A percentile compares a stretch with the other conserved stretches of the same genome.
Conservation (phyloP, 1,140 invertebrate genomes). For the Drosophila pandora region DNA sequence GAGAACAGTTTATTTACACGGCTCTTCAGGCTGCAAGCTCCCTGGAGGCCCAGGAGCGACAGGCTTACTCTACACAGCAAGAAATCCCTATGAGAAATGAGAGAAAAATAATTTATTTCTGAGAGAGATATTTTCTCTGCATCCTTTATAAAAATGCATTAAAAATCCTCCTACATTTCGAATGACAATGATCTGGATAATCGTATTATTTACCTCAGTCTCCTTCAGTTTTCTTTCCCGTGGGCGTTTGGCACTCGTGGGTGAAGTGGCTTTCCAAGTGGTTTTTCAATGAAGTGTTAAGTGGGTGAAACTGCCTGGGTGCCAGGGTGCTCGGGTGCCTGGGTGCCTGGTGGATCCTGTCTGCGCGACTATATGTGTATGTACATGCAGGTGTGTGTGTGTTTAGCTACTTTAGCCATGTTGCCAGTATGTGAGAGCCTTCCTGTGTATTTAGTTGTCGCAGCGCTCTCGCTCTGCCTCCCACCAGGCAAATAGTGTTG, state of each 20-base stretch:
- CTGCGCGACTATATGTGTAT: constrained; percentile 1
- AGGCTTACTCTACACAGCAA: neutral
- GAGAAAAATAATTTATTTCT: neutral
- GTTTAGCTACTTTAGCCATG: constrained; percentile 47
- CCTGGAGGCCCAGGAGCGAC: neutral
- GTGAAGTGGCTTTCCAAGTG: constrained; percentile 74
- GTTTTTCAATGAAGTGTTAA: constrained; percentile 83
- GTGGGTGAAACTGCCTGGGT: constrained; percentile 66
- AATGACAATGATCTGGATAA: neutral
- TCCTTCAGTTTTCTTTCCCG: constrained; percentile 1
- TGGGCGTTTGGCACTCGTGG: constrained; percentile 48
- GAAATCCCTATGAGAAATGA: neutral
- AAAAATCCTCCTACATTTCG: no score
- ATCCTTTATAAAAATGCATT: no score
- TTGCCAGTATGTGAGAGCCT: constrained; percentile 15
- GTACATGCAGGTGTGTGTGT: constrained; percentile 13
- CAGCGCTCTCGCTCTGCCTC: constrained; percentile 35
- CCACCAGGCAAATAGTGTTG: constrained; percentile 62
- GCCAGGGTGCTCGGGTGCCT: constrained; percentile 22
- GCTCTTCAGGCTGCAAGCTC: neutral
- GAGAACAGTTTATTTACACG: constrained; percentile 49
- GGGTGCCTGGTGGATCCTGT: constrained; percentile 28
- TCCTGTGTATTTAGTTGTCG: constrained; percentile 66
- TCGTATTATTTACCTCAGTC: constrained; percentile 4
- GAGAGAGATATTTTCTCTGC: neutral